Evolutionary conservation across 1,140 invertebrate genomes (phyloP).

Genomic region (Megathymus violae): DNA sequence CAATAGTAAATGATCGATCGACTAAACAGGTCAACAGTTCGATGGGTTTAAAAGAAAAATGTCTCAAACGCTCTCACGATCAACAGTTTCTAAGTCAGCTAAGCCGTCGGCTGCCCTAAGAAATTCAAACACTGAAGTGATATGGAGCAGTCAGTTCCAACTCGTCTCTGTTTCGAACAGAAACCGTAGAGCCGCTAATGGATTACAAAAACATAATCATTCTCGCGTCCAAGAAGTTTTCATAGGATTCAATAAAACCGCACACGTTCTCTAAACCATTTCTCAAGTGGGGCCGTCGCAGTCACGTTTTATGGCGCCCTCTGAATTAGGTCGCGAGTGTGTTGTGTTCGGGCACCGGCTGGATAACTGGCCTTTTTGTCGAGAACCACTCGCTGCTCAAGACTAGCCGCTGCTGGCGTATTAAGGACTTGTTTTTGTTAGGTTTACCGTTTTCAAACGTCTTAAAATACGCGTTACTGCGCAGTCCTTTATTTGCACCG

Average conservation of each 20-base stretch:
- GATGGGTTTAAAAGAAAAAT: no score
- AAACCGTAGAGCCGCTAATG: no score
- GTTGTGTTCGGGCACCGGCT: constrained; percentile 6
- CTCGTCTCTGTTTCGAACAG: no score
- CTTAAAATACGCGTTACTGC: background rate
- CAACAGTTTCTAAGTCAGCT: no score
- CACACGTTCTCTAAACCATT: constrained; percentile 19
- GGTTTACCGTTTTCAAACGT: background rate
- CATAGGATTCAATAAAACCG: constrained; percentile 17
- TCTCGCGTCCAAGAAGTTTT: background rate
- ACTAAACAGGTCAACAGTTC: no score
- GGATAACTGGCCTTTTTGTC: constrained; percentile 14
- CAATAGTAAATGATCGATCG: no score
- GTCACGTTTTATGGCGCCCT: constrained; percentile 36
- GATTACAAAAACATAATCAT: background rate
- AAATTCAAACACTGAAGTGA: no score
- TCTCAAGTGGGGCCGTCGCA: constrained; percentile 8
- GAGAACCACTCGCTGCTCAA: constrained; percentile 16
- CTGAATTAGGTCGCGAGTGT: constrained; percentile 26
- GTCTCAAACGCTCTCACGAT: no score
- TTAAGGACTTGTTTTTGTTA: background rate
- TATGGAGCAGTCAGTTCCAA: no score
- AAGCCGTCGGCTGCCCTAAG: no score
- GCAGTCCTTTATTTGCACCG: background rate
- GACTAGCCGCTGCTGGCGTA: background rate